Base-by-base conservation (phyloP, 1,140 invertebrate species). In the Drosophila insularis region DNA sequence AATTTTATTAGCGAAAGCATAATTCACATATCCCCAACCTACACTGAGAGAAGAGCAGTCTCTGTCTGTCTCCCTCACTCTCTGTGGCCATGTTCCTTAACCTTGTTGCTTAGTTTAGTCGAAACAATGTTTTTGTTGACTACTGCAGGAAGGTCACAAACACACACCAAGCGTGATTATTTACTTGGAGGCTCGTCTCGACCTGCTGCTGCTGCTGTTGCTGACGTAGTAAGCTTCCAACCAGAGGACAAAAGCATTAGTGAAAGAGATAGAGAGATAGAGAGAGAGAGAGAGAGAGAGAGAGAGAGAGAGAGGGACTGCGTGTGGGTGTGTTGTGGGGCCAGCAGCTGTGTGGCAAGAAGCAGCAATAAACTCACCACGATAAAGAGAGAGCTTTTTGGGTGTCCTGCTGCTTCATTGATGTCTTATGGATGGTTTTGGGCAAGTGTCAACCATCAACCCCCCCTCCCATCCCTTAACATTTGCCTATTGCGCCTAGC, bases 101-200 rank as follows among this genome's bases (percentile, higher is more conserved):
- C 60, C 77, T 61, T 78, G 77, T 85, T 85, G 81, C 74, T 77
- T 10, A 67, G 67, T 80, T 77, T 77, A 53, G 10, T 19, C 19
- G 61, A 78, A 80, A 50, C 43, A 50, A 75, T 68, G 37, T 55
- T 69, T 68, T 54, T 74, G 71, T 56, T 58, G 53, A 65, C 61
- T 64, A 21, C 74, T 61, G 14, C 68, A 82, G 31, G 79, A 89
- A 87, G 82, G 82, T 89, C 82, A 76, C 68, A 65, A 76, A 35
- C 37, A 59, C 74, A 81, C 1, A 21, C 8, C 17, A 46, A 37
- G 35, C 35, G 35, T 59, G 65, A 60, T 68, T 79, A 89, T 87
- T 87, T 89, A 89, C 82, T 87, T 87, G 82, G 82, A 87, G 82
- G 82, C 82, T 87, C 82, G 82, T 87, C 82, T 74, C 76, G 68